Evolutionary conservation across 1,140 invertebrate genomes (phyloP).

Genomic region (Drosophila ohnishii): DNA sequence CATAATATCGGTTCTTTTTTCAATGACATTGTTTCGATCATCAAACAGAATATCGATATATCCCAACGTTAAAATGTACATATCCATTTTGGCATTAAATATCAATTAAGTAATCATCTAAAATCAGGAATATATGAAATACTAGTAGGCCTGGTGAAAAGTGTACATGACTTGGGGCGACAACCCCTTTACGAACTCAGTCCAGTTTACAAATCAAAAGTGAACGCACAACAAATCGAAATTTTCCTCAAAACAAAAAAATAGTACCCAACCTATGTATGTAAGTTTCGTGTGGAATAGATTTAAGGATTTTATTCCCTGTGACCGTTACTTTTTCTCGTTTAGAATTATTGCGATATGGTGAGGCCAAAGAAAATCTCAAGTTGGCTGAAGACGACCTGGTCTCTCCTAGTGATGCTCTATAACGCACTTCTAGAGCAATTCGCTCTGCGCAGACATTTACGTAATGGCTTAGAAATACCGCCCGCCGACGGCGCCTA

Average conservation of each 20-base stretch:
- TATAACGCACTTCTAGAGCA: slow-evolving; percentile 18
- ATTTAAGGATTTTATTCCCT: not conserved
- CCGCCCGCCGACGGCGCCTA: not conserved
- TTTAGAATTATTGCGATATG: slow-evolving; percentile 2
- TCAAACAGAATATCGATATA: not conserved
- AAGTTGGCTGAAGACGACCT: not conserved
- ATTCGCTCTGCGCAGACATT: not conserved
- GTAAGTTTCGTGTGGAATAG: not conserved
- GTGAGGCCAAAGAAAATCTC: not conserved
- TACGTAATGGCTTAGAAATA: not conserved
- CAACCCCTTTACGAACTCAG: not conserved
- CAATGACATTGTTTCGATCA: too few species aligned
- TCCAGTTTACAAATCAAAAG: not conserved
- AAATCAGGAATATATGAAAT: not conserved
- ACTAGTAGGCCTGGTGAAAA: not conserved
- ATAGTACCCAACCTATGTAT: not conserved
- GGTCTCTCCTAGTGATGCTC: slow-evolving; percentile 5
- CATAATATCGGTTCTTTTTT: too few species aligned
- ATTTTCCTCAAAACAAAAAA: not conserved
- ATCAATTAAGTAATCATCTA: not conserved
- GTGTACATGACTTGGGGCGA: too few species aligned
- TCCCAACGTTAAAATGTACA: not conserved
- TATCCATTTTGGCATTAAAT: too few species aligned
- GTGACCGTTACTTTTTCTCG: not conserved
- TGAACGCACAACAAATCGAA: too few species aligned